Conservation (phyloP, 1,140 invertebrate species). For the Pomphorhynchus laevis region DNA sequence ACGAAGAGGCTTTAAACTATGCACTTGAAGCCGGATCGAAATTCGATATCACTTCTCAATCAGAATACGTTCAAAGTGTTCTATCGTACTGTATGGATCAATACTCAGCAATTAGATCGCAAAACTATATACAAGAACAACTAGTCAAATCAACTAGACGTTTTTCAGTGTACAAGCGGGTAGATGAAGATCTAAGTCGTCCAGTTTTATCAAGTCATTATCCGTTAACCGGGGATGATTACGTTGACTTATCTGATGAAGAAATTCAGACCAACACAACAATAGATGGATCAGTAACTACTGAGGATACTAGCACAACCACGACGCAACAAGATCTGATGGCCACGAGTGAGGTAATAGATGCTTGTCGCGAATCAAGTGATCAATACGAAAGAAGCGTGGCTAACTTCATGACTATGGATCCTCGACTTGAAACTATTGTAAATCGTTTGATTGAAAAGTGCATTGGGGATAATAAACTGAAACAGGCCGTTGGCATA, state of each 20-base stretch:
- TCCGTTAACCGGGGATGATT: too few species aligned
- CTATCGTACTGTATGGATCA: conserved; percentile 23
- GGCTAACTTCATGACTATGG: conserved; percentile 31
- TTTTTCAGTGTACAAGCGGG: too few species aligned
- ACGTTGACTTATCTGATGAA: conserved; percentile 1
- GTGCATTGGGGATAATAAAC: conserved; percentile 64
- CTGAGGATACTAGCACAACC: too few species aligned
- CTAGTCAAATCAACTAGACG: too few species aligned
- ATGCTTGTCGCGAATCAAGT: too few species aligned
- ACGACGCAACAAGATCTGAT: too few species aligned
- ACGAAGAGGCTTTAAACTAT: conserved; percentile 67
- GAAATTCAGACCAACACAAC: conserved; percentile 1
- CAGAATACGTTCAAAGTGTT: conserved; percentile 79
- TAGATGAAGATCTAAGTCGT: too few species aligned
- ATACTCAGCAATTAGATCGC: neutral
- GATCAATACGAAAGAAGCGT: conserved; percentile 22
- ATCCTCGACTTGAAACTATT: conserved; percentile 52
- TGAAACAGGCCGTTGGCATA: conserved; percentile 48
- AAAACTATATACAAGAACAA: neutral
- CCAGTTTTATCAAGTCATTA: too few species aligned
- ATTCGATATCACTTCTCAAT: conserved; percentile 58
- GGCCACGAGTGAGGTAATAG: too few species aligned
- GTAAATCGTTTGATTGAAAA: conserved; percentile 82
- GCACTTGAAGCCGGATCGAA: conserved; percentile 57
- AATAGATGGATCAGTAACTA: conserved; percentile 1